Percentiles rank a stretch among this genome's conserved stretches.
phyloP scores from a whole-genome alignment of 2,113 vertebrate species.

The Phyllostomus discolor region DNA sequence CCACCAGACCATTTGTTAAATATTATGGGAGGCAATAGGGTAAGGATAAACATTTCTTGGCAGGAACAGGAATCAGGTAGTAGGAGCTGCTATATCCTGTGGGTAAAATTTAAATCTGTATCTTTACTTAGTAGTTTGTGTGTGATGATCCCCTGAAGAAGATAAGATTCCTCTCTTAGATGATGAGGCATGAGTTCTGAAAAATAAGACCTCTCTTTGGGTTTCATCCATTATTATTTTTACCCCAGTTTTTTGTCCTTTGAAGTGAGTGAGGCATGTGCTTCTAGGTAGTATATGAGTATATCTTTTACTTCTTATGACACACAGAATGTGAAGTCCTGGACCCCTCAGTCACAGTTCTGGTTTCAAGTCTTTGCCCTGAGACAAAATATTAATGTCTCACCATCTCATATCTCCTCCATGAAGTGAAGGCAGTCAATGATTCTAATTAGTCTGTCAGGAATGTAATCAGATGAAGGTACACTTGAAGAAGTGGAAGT shows the following conservation, averaged over 20 bases:
- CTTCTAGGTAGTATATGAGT: neutral
- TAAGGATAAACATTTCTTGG: conserved; percentile 32
- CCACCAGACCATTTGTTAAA: conserved; percentile 45
- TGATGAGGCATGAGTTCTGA: neutral
- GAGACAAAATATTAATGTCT: neutral
- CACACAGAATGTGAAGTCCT: neutral
- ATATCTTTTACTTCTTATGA: neutral
- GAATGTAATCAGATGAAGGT: neutral
- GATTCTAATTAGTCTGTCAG: neutral
- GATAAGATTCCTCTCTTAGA: neutral
- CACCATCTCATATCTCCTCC: neutral
- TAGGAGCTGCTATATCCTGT: neutral
- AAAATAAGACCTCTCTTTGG: neutral
- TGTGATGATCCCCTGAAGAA: neutral
- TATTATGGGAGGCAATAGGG: conserved; percentile 12
- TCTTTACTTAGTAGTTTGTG: neutral
- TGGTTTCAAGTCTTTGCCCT: neutral
- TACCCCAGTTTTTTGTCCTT: neutral
- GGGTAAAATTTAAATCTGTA: neutral
- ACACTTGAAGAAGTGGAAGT: neutral
- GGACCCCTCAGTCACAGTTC: neutral
- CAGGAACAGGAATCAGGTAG: conserved; percentile 18
- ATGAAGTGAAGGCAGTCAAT: neutral
- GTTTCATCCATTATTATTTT: neutral
- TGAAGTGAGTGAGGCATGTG: neutral